Base-by-base conservation (phyloP, 2,888 invertebrate genomes). In the Cloeon dipterum region DNA sequence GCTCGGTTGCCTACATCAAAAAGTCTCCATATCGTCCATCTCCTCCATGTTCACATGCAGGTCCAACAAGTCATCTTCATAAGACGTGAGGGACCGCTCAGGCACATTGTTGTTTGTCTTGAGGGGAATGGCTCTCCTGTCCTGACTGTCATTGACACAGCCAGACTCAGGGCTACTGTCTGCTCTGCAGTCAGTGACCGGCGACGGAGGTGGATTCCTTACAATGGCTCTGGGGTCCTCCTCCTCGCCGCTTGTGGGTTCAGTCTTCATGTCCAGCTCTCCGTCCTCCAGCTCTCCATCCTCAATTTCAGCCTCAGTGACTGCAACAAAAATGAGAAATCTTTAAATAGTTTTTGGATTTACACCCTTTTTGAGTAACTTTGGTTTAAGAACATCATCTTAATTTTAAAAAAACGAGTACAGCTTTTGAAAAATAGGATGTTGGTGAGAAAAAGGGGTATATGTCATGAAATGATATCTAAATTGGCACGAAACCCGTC, bases 161-260 rank as follows among this genome's bases (percentile, higher is more conserved):
- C n/a, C n/a, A n/a, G n/a, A n/a, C 29, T 29, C 29, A 16, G 29
- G 29, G 39, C 69, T 69, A 44, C 71, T 73, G 48, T 68, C 62
- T 32, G 68, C 70, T 14, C 55, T 56, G 44, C 71, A 69, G 52
- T 75, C 75, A 0, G 75, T 78, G 21, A 72, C 81, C 1, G 81
- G 81, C 19, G 79, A 81, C 4, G 81, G 81, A 10, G 81, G 81
- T 33, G 81, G 81, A 58, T 81, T 81, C 2, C 67, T 69, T 23
- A 66, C 40, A 14, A 26, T 26, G 5, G 37, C 63, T 35, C 62
- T 62, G 20, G 52, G 52, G 42, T 63, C 62, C 2, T 54, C 50
- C 7, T 55, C 57, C 7, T 54, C 51, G 38, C 54, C 50, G 20
- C 54, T 45, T 36, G n/a, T n/a, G n/a, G n/a, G n/a, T n/a, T n/a